phyloP scores from a whole-genome alignment of 2,797 vertebrate species.

The Falco concolor region DNA sequence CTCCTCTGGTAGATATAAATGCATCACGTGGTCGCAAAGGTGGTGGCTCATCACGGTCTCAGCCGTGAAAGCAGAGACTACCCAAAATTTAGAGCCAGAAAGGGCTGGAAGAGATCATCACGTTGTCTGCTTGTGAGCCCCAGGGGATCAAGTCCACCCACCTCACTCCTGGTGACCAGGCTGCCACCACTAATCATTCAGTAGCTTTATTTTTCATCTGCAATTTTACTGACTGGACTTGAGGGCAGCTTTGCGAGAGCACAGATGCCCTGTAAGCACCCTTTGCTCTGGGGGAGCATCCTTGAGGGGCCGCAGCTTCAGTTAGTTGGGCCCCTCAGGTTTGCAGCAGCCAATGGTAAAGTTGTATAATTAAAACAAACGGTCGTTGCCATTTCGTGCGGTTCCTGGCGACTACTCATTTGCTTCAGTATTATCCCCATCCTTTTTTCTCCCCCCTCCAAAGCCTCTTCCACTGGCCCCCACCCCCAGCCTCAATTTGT shows the following conservation, averaged over 20 bases:
- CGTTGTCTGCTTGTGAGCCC: accelerated
- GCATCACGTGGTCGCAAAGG: accelerated
- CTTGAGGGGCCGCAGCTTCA: neutral
- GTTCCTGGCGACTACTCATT: accelerated
- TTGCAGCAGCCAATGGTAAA: neutral
- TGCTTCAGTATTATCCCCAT: neutral
- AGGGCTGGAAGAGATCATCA: neutral
- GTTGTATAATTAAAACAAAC: accelerated
- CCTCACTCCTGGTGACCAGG: neutral
- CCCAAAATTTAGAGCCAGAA: neutral
- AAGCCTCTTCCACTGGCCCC: neutral
- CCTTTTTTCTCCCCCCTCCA: neutral
- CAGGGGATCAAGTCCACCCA: too few relatives aligned
- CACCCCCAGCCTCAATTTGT: neutral
- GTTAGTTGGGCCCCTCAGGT: accelerated
- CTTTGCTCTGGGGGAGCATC: neutral
- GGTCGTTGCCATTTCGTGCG: accelerated
- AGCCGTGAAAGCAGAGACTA: neutral
- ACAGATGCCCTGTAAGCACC: neutral
- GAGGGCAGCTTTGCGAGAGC: neutral
- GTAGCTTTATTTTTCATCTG: neutral
- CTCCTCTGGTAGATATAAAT: neutral
- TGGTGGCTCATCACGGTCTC: neutral
- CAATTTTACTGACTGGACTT: neutral
- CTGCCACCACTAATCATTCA: neutral